phyloP scores from a whole-genome alignment of 1,140 invertebrate species.

The Plutomurus gul region DNA sequence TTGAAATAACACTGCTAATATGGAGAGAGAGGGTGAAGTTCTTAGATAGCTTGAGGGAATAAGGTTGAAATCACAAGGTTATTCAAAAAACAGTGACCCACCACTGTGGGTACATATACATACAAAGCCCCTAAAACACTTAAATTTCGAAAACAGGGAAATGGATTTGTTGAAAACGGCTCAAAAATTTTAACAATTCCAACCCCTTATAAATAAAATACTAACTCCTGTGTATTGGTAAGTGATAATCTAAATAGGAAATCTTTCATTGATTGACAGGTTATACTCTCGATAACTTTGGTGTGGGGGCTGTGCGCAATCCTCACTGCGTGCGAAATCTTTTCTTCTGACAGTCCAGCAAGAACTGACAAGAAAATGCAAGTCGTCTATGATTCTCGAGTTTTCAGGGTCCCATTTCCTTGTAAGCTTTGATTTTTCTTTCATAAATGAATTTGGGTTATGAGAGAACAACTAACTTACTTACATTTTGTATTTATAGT shows the following conservation, averaged over 20 bases:
- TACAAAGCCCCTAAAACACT: too few species aligned
- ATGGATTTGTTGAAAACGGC: too few species aligned
- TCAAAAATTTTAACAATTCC: too few species aligned
- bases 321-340: constrained; percentile 68
- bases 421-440: constrained; percentile 54
- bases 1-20: too few species aligned
- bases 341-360: constrained; percentile 70
- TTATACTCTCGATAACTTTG: constrained; percentile 75
- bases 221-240: too few species aligned
- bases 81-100: too few species aligned
- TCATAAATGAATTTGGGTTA: not conserved
- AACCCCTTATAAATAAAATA: too few species aligned
- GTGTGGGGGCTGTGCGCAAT: constrained; percentile 79
- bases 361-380: constrained; percentile 74
- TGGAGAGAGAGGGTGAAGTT: too few species aligned
- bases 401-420: constrained; percentile 72
- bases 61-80: too few species aligned
- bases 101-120: too few species aligned
- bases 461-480: not conserved
- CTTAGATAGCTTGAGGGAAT: too few species aligned
- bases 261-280: constrained; percentile 60
- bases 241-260: not conserved
- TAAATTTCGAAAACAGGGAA: too few species aligned
- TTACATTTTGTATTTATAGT: constrained; percentile 59
- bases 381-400: constrained; percentile 74